Evolutionary conservation across 37 sponge, comb jelly and placozoan genomes (phyloP).

Genomic region (Halisarca cf. caerulea): DNA sequence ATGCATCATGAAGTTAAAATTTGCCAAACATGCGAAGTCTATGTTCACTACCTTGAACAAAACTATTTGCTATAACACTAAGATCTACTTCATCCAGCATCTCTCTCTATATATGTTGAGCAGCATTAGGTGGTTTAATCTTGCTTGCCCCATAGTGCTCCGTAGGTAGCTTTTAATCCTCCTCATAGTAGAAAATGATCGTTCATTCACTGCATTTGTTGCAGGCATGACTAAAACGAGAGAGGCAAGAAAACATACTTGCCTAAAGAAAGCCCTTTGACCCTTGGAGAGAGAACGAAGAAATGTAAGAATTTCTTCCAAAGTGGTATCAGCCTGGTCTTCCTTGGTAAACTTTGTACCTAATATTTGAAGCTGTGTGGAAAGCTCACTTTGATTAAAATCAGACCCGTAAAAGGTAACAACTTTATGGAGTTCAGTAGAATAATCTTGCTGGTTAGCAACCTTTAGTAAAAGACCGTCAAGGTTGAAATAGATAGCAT

Average conservation of each 20-base stretch:
- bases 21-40: no score
- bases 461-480: neutral
- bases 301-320: no score
- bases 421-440: neutral
- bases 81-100: neutral
- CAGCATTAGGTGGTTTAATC: neutral
- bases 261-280: neutral
- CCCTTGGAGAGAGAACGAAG: neutral
- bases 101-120: neutral
- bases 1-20: no score
- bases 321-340: no score
- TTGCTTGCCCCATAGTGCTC: neutral
- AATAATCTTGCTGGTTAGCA: no score
- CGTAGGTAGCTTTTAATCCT: neutral
- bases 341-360: no score
- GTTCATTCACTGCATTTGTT: neutral
- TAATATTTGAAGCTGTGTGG: neutral
- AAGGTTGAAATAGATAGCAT: neutral
- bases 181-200: neutral
- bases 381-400: neutral
- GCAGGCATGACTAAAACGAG: neutral
- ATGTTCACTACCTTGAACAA: no score
- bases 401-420: neutral
- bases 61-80: no score
- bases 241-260: neutral